A percentile compares a stretch with the other conserved stretches of the same genome.
Conservation (phyloP, 2,888 invertebrate species). For the Volucella zonaria region DNA sequence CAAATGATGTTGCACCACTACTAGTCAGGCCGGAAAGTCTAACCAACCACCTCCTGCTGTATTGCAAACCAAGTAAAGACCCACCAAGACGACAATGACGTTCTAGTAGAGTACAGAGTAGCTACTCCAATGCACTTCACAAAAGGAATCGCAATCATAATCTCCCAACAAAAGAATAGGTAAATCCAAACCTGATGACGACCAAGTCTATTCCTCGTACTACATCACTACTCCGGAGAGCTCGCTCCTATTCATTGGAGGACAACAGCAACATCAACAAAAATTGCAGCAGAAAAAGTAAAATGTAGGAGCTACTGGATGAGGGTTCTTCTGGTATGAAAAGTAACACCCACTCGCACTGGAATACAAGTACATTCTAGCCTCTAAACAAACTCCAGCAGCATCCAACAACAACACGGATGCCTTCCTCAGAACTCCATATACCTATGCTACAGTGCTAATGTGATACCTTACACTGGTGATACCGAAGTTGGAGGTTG, state of each 20-base stretch:
- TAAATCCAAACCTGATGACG: constrained; percentile 57
- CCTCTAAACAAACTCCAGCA: constrained; percentile 16
- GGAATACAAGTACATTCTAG: too few relatives aligned
- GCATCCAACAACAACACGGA: background rate
- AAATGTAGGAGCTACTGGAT: constrained; percentile 59
- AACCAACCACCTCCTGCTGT: constrained; percentile 2
- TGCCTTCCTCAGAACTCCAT: constrained; percentile 34
- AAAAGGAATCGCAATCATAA: constrained; percentile 62
- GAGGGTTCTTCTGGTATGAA: constrained; percentile 35
- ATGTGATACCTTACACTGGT: constrained; percentile 45
- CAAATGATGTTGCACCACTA: constrained; percentile 48
- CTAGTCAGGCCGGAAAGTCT: background rate
- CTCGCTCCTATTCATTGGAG: constrained; percentile 35
- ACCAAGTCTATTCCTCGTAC: constrained; percentile 21
- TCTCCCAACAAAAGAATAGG: constrained; percentile 56
- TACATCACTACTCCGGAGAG: constrained; percentile 27
- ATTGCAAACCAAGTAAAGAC: constrained; percentile 10
- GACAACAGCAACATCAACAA: constrained; percentile 36
- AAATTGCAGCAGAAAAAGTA: constrained; percentile 8
- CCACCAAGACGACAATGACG: constrained; percentile 64
- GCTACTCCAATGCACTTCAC: constrained; percentile 36
- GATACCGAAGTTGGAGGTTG: constrained; percentile 30
- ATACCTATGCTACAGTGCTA: background rate
- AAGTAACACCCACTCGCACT: constrained; percentile 62
- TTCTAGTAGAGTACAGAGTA: constrained; percentile 14